Evolutionary conservation across 2,113 vertebrate species (phyloP).

Genomic region (Pavo muticus): DNA sequence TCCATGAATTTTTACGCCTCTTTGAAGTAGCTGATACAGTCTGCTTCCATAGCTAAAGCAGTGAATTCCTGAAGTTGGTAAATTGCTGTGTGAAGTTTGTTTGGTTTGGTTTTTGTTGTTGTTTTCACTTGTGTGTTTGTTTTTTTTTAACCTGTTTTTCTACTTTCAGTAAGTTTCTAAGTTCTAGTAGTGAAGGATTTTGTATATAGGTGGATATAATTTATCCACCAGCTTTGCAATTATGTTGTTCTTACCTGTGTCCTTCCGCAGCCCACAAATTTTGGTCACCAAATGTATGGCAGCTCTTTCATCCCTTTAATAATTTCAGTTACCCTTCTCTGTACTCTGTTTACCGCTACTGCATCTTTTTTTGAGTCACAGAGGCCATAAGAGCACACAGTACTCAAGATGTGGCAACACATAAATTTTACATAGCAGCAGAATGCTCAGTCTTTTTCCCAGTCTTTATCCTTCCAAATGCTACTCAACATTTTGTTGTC

Average conservation of each 20-base stretch:
- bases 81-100: background rate
- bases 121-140: background rate
- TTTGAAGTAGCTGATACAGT: background rate
- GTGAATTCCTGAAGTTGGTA: background rate
- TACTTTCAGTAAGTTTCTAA: background rate
- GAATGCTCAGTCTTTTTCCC: background rate
- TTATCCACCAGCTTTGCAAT: background rate
- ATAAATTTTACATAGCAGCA: background rate
- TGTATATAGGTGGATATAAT: background rate
- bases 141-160: background rate
- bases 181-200: background rate
- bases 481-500: background rate
- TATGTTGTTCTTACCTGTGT: background rate
- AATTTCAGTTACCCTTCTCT: background rate
- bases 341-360: background rate
- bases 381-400: background rate
- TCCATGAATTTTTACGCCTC: background rate
- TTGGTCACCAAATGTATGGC: background rate
- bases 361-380: background rate
- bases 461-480: background rate
- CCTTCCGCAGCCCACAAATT: background rate
- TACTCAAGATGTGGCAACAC: background rate
- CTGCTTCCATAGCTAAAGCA: background rate
- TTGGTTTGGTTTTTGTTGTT: background rate
- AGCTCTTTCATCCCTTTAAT: background rate